These are phyloP conservation scores for Sinhomidia bicolor DNA, from an alignment of 2,888 invertebrate species.

Conservation along the genomic window DNA sequence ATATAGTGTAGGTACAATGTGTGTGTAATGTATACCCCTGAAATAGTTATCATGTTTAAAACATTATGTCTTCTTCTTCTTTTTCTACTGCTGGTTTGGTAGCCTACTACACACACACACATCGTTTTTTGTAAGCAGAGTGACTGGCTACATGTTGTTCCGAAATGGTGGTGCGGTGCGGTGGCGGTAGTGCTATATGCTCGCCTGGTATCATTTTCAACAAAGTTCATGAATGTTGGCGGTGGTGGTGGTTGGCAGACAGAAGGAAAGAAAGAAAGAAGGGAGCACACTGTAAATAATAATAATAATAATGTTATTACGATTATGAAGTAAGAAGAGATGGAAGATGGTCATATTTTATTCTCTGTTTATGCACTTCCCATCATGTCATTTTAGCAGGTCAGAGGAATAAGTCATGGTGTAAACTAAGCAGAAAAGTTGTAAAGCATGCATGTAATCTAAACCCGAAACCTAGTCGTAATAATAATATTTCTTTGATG, in stretches of 20 bases:
- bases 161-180: not conserved
- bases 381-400: constrained; percentile 14
- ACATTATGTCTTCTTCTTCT: constrained; percentile 21
- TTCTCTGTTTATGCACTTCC: constrained; percentile 35
- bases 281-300: no score
- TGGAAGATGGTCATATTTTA: constrained; percentile 18
- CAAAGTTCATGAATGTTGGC: constrained; percentile 27
- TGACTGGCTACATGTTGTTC: not conserved
- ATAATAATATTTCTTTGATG: no score
- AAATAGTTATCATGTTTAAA: constrained; percentile 10
- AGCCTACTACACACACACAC: no score
- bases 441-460: no score
- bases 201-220: not conserved
- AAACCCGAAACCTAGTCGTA: no score
- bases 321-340: not conserved
- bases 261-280: not conserved
- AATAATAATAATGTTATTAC: constrained; percentile 13
- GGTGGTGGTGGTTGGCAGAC: not conserved
- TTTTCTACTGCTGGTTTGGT: not conserved
- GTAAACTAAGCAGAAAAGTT: constrained; percentile 3
- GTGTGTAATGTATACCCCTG: not conserved
- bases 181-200: no score
- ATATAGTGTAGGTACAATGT: not conserved
- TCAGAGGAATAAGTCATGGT: constrained; percentile 28
- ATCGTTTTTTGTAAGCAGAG: no score